Evolutionary conservation across 1,140 invertebrate species (phyloP), one percentile per base, ranked within the genome.

Genomic region (Protaetia brevitarsis): DNA sequence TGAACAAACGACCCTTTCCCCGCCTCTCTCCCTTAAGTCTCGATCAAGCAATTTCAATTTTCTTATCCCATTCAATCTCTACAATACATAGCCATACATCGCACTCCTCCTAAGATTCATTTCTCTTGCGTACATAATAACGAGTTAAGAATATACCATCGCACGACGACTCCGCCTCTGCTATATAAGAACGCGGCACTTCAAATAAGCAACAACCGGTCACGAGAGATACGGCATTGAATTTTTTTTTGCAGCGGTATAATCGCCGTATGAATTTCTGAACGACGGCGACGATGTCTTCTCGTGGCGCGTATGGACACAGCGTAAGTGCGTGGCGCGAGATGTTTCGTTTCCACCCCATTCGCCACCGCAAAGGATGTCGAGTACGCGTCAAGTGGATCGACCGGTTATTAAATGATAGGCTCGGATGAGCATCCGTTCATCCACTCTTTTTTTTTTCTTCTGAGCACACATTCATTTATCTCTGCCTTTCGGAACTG

Each of bases 371-470:
- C n/a, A n/a, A 51, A 51, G 19, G 16, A 51, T 45, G 41, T 51
- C 11, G 16, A 8, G 19, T 51, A 51, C 19, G 19, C 19, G 41
- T 51, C 41, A 51, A 51, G 41, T 51, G 41, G 41, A 51, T 51
- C 41, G 19, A 51, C 41, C 41, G 41, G 41, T 51, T 51, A 51
- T 51, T 51, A 51, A 51, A 51, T 51, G 41, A 51, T 51, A 51
- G 41, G 41, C 19, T 51, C 41, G 16, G 41, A 51, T 51, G 41
- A 23, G 16, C 41, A 51, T 23, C 19, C 41, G 26, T 23, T 51
- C 41, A 16, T 45, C 23, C 41, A 23, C 3, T 51, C 2, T 23
- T 51, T 51, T 51, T 51, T 23, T 51, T 19, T 51, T 51, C 41
- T n/a, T n/a, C n/a, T n/a, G n/a, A n/a, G n/a, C n/a, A n/a, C n/a